These are phyloP conservation scores for Electrophaes corylata DNA, from an alignment of 2,888 invertebrate genomes.

Conservation along the genomic window DNA sequence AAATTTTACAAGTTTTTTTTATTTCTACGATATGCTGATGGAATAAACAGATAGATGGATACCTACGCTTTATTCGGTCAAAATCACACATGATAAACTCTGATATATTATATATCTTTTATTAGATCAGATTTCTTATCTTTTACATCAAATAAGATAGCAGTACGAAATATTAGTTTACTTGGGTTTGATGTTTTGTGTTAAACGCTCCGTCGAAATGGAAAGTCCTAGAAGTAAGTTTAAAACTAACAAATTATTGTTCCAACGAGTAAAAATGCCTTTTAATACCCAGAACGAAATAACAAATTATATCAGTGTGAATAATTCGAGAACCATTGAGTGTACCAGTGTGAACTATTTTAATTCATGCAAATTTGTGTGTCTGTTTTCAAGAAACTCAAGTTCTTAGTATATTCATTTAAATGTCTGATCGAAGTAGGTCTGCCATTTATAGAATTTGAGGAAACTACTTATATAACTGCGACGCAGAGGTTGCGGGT, in stretches of 20 bases:
- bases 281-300: neutral
- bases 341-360: too few relatives aligned
- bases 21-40: too few relatives aligned
- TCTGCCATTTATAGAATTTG: too few relatives aligned
- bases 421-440: too few relatives aligned
- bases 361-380: slow-evolving; percentile 9
- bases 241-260: neutral
- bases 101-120: slow-evolving; percentile 19
- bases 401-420: neutral
- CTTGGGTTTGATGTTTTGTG: slow-evolving; percentile 28
- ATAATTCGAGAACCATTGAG: slow-evolving; percentile 14
- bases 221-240: slow-evolving; percentile 34
- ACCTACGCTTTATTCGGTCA: too few relatives aligned
- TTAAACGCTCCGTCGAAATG: slow-evolving; percentile 29
- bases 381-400: neutral
- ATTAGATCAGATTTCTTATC: slow-evolving; percentile 42
- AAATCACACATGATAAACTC: too few relatives aligned
- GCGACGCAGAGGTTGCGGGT: too few relatives aligned
- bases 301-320: slow-evolving; percentile 18
- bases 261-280: neutral
- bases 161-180: slow-evolving; percentile 16
- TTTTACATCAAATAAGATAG: slow-evolving; percentile 28
- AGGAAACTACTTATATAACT: too few relatives aligned
- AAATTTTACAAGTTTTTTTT: too few relatives aligned
- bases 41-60: too few relatives aligned